Evolutionary conservation across 2,888 invertebrate genomes (phyloP).

Genomic region (Ommatoiulus sabulosus): DNA sequence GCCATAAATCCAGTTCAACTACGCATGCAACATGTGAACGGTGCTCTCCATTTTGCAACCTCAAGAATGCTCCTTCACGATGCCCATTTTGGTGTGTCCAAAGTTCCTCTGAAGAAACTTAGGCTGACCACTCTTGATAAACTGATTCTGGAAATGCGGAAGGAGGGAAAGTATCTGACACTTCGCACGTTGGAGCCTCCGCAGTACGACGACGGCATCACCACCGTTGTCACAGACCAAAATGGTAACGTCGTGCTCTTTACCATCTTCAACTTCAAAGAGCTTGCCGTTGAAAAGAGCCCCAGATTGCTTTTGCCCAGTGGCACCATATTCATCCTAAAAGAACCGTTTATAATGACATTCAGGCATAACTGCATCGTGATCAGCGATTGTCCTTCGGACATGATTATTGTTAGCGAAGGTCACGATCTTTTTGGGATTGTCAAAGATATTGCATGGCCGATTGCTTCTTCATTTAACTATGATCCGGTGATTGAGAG

Average conservation of each 20-base stretch:
- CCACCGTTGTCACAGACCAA: background rate
- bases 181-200: background rate
- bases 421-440: background rate
- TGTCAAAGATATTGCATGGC: background rate
- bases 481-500: background rate
- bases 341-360: background rate
- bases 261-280: background rate
- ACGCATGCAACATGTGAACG: background rate
- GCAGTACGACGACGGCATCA: background rate
- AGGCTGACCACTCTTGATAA: background rate
- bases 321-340: background rate
- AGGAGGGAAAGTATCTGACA: background rate
- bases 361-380: background rate
- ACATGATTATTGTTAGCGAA: background rate
- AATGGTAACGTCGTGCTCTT: background rate
- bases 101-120: background rate
- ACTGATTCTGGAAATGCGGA: background rate
- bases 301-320: too few species aligned
- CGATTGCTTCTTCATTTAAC: background rate
- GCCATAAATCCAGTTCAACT: background rate
- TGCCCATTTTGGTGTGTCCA: background rate
- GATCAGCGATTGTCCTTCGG: background rate
- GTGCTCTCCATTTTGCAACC: background rate
- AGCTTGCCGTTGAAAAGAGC: background rate
- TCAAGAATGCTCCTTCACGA: background rate